A percentile compares a stretch with the other conserved stretches of the same genome.
phyloP scores from a whole-genome alignment of 2,113 vertebrate species.

The Planiliza haematocheilus region DNA sequence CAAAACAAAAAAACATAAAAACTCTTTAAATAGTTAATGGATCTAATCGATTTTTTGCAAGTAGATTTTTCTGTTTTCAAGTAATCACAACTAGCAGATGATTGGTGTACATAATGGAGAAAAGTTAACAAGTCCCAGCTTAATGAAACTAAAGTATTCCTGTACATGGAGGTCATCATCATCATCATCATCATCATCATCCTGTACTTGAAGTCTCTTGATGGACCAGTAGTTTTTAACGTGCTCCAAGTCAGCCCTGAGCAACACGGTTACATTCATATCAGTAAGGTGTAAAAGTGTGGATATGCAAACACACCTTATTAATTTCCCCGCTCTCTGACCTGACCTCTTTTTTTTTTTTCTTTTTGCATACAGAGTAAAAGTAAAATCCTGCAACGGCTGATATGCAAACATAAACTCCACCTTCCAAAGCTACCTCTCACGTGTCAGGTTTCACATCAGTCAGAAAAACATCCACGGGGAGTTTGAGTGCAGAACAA shows the following conservation, averaged over 20 bases:
- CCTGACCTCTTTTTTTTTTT: too few relatives aligned
- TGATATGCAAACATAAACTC: background rate
- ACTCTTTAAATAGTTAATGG: constrained; percentile 14
- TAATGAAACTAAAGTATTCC: constrained; percentile 81
- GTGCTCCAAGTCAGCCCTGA: constrained; percentile 92
- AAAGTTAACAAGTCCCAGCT: constrained; percentile 71
- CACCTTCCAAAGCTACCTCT: constrained; percentile 12
- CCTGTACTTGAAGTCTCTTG: constrained; percentile 80
- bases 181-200: constrained; percentile 20
- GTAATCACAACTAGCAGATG: constrained; percentile 55
- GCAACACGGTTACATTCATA: constrained; percentile 94
- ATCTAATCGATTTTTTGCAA: constrained; percentile 27
- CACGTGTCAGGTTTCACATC: constrained; percentile 13
- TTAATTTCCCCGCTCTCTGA: constrained; percentile 48
- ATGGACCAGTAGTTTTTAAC: constrained; percentile 87
- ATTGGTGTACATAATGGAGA: constrained; percentile 22
- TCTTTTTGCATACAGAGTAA: background rate
- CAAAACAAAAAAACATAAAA: constrained; percentile 15
- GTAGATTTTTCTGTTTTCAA: constrained; percentile 45
- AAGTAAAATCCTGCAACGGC: background rate
- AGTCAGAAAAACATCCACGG: constrained; percentile 4
- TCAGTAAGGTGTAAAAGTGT: constrained; percentile 87
- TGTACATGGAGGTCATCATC: constrained; percentile 21
- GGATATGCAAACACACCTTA: constrained; percentile 74
- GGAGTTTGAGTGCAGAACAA: background rate